phyloP scores from a whole-genome alignment of 2,113 vertebrate species.

The Cavia aperea region DNA sequence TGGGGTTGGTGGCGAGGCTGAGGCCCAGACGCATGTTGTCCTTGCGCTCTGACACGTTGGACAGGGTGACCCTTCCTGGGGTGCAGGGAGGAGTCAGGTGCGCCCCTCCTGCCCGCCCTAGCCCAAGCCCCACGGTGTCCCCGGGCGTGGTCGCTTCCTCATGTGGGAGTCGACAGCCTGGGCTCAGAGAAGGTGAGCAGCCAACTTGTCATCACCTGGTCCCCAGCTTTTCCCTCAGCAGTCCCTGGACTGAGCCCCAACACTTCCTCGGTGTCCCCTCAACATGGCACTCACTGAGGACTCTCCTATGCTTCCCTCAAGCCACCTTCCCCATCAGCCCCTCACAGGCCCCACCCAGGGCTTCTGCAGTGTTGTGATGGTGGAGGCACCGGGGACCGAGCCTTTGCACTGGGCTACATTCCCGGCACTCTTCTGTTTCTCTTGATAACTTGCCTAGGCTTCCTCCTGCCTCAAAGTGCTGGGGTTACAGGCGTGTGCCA shows the following conservation, averaged over 20 bases:
- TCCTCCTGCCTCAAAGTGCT: neutral
- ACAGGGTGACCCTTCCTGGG: conserved; percentile 94
- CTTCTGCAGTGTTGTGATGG: neutral
- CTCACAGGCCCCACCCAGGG: neutral
- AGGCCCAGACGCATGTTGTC: conserved; percentile 98
- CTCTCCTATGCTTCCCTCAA: neutral
- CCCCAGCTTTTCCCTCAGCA: neutral
- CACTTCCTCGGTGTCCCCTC: neutral
- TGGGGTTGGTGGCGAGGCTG: conserved; percentile 90
- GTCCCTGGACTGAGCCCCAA: neutral
- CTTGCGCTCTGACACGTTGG: conserved; percentile 95
- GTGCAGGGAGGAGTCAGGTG: conserved; percentile 56
- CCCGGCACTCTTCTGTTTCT: neutral
- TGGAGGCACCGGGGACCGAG: neutral
- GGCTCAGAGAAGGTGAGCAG: neutral
- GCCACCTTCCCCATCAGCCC: neutral
- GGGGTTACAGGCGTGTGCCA: neutral
- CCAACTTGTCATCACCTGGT: neutral
- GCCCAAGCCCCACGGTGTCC: neutral
- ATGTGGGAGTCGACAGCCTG: neutral
- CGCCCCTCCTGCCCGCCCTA: accelerated
- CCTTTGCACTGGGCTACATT: neutral
- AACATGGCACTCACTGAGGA: neutral
- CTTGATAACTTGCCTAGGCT: neutral
- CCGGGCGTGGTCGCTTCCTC: neutral